A percentile compares a stretch with the other conserved stretches of the same genome.
phyloP scores from a whole-genome alignment of 2,888 invertebrate genomes.

The Eugnorisma glareosa region DNA sequence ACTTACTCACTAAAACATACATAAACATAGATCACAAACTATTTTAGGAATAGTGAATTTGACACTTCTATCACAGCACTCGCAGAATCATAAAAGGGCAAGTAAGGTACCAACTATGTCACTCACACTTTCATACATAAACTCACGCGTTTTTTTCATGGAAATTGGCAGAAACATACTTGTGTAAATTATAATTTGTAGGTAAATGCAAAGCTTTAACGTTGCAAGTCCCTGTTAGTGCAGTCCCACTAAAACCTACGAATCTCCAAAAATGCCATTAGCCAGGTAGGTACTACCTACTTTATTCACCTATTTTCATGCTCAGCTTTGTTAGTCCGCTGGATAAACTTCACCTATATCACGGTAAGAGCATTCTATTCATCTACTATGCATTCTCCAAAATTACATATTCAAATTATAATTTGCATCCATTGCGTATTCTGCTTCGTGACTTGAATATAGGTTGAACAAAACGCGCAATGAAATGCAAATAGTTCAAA shows the following conservation, averaged over 20 bases:
- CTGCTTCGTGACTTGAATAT: neutral
- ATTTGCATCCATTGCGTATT: conserved; percentile 42
- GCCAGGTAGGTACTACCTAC: conserved; percentile 28
- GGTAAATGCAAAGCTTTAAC: neutral
- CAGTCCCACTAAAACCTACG: conserved; percentile 21
- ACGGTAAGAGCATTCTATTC: conserved; percentile 57
- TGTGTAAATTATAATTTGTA: neutral
- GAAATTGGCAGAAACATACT: neutral
- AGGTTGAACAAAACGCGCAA: conserved; percentile 20
- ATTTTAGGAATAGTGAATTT: too few relatives aligned
- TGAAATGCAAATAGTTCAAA: conserved; percentile 16
- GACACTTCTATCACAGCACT: too few relatives aligned
- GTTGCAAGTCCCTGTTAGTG: neutral
- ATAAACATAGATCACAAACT: too few relatives aligned
- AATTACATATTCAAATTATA: neutral
- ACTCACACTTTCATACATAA: neutral
- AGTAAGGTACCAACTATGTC: too few relatives aligned
- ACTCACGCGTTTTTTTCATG: neutral
- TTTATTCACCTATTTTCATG: conserved; percentile 58
- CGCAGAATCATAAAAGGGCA: too few relatives aligned
- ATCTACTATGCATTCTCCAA: conserved; percentile 28
- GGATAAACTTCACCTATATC: conserved; percentile 68
- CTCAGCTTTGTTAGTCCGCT: conserved; percentile 66
- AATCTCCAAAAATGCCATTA: conserved; percentile 55
- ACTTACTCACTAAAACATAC: too few relatives aligned